A percentile compares a stretch with the other conserved stretches of the same genome.
Conservation (phyloP, 2,797 vertebrate genomes). For the Betta splendens region DNA sequence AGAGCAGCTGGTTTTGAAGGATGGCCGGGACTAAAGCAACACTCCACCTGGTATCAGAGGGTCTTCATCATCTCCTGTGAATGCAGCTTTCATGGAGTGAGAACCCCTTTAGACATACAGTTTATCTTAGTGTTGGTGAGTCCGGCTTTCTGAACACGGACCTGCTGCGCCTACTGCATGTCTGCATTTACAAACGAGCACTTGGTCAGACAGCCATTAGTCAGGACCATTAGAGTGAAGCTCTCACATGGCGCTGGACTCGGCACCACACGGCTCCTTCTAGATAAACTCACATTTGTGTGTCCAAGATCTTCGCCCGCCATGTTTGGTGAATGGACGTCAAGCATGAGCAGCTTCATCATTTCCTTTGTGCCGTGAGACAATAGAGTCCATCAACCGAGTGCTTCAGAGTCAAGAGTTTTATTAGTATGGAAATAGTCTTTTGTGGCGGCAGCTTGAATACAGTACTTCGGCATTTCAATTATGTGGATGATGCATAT, state of each 20-base stretch:
- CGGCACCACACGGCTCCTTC: neutral
- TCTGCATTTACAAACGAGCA: no score
- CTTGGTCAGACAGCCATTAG: no score
- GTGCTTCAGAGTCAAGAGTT: neutral
- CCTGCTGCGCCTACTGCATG: no score
- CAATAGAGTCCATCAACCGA: neutral
- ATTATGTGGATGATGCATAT: no score
- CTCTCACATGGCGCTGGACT: no score
- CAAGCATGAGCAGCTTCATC: neutral
- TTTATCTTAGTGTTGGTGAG: neutral
- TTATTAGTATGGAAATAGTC: neutral
- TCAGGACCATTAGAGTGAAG: no score
- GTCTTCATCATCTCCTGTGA: conserved; percentile 7
- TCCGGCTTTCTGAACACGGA: neutral
- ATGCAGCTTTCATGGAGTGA: neutral
- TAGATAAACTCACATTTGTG: no score
- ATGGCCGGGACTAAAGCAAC: neutral
- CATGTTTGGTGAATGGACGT: neutral
- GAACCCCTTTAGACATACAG: no score
- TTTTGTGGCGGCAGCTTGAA: neutral
- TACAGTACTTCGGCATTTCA: neutral
- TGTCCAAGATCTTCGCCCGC: neutral
- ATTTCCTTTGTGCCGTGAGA: neutral
- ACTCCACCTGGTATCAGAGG: neutral
- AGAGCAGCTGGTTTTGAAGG: neutral